These are phyloP conservation scores for Lateolabrax maculatus DNA, from an alignment of 2,797 vertebrate genomes.

Conservation along the genomic window DNA sequence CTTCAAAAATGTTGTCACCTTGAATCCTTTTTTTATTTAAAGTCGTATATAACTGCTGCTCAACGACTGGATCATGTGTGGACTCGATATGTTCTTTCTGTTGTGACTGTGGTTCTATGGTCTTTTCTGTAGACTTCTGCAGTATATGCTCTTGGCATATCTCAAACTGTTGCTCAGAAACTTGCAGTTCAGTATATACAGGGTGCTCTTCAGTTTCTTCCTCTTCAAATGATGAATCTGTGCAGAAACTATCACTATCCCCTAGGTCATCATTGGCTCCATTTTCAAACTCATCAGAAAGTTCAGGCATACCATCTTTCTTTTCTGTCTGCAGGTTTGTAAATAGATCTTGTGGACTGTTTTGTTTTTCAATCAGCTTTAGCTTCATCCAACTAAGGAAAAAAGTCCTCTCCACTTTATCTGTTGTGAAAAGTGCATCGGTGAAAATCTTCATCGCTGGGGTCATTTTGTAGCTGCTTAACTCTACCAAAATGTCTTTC, in stretches of 20 bases:
- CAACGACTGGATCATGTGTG: neutral
- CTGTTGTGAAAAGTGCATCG: slow-evolving; percentile 73
- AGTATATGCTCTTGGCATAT: neutral
- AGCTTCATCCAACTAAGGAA: slow-evolving; percentile 90
- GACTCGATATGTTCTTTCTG: slow-evolving; percentile 2
- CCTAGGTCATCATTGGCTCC: neutral
- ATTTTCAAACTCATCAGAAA: slow-evolving; percentile 26
- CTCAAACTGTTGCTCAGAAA: slow-evolving; percentile 8
- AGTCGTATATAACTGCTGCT: neutral
- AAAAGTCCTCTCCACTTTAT: slow-evolving; percentile 79
- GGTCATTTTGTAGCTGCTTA: slow-evolving; percentile 79
- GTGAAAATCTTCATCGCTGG: slow-evolving; percentile 84
- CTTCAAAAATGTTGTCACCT: neutral
- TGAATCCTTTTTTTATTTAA: slow-evolving; percentile 19
- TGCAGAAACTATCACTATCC: slow-evolving; percentile 62
- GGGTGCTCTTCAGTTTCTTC: slow-evolving; percentile 26
- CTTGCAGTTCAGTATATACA: slow-evolving; percentile 4
- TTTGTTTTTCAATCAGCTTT: slow-evolving; percentile 72
- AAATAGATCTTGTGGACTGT: slow-evolving; percentile 14
- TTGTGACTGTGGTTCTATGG: slow-evolving; percentile 9
- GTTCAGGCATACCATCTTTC: slow-evolving; percentile 16
- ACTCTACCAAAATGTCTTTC: slow-evolving; percentile 70
- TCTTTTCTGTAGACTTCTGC: neutral
- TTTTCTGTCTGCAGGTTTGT: slow-evolving; percentile 19
- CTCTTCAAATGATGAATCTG: slow-evolving; percentile 58